Percentiles rank a stretch among this genome's conserved stretches.
phyloP scores from a whole-genome alignment of 2,113 vertebrate species.

The Tachysurus vachellii region DNA sequence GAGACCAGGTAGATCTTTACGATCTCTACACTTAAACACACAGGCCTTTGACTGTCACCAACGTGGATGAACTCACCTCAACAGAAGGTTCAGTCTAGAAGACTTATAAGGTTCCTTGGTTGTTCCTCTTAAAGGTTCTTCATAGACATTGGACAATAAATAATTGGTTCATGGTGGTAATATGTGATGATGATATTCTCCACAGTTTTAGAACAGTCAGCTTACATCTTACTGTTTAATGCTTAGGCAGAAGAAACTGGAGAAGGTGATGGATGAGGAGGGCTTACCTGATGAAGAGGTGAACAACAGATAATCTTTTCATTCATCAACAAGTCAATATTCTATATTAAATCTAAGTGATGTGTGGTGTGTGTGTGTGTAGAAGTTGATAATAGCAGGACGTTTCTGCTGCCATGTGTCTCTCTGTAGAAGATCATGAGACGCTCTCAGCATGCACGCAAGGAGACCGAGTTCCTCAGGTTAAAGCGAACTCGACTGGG shows the following conservation, averaged over 20 bases:
- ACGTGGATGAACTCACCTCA: neutral
- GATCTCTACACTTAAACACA: neutral
- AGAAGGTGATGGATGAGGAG: constrained; percentile 97
- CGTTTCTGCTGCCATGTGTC: neutral
- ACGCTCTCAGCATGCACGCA: constrained; percentile 92
- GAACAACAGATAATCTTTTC: constrained; percentile 31
- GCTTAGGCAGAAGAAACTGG: constrained; percentile 89
- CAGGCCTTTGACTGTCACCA: neutral
- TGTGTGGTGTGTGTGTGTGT: neutral
- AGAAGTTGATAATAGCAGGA: neutral
- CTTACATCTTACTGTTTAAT: neutral
- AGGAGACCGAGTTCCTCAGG: constrained; percentile 94
- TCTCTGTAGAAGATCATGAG: constrained; percentile 86
- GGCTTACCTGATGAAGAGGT: constrained; percentile 95
- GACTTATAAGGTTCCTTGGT: neutral
- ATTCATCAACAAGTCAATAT: neutral
- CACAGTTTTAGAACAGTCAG: neutral
- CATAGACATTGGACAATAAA: too few relatives aligned
- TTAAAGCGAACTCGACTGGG: constrained; percentile 95
- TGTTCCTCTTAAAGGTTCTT: neutral
- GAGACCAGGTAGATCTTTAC: constrained; percentile 84
- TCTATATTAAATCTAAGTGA: too few relatives aligned
- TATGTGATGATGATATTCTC: neutral
- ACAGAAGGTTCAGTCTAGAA: neutral
- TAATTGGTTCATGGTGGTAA: too few relatives aligned